Evolutionary conservation across 2,113 vertebrate genomes (phyloP).

Genomic region (Herpetotheres cachinnans): DNA sequence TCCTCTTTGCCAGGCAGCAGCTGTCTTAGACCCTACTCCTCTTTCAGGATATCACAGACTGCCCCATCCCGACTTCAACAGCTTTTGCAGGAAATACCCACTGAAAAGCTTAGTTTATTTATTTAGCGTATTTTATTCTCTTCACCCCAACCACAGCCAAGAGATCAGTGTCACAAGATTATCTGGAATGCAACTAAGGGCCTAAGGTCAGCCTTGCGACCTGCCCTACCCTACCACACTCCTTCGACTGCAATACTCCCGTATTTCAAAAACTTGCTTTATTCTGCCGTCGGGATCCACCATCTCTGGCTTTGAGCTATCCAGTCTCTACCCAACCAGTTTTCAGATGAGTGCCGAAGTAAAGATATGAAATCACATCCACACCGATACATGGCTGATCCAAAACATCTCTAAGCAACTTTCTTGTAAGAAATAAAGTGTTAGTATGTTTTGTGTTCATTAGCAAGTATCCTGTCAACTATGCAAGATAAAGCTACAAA

Average conservation of each 20-base stretch:
- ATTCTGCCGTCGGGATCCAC: not conserved
- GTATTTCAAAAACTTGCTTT: not conserved
- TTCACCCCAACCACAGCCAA: not conserved
- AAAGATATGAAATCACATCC: not conserved
- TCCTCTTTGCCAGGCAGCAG: not conserved
- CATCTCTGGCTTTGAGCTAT: not conserved
- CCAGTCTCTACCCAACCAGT: not conserved
- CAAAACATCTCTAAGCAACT: not conserved
- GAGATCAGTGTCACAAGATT: not conserved
- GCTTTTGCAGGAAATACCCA: not conserved
- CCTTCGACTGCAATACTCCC: not conserved
- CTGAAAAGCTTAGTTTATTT: not conserved
- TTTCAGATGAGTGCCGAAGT: not conserved
- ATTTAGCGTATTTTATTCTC: not conserved
- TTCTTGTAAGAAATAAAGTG: not conserved
- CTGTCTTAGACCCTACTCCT: not conserved
- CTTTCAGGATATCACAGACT: not conserved
- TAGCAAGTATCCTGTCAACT: not conserved
- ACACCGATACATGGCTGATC: not conserved
- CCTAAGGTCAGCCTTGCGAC: not conserved
- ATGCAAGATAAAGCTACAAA: not conserved
- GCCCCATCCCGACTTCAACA: not conserved
- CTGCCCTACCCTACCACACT: not conserved
- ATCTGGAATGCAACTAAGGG: not conserved
- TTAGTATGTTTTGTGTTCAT: not conserved